phyloP scores from a whole-genome alignment of 1,140 invertebrate genomes.

The Scylla paramamosain region DNA sequence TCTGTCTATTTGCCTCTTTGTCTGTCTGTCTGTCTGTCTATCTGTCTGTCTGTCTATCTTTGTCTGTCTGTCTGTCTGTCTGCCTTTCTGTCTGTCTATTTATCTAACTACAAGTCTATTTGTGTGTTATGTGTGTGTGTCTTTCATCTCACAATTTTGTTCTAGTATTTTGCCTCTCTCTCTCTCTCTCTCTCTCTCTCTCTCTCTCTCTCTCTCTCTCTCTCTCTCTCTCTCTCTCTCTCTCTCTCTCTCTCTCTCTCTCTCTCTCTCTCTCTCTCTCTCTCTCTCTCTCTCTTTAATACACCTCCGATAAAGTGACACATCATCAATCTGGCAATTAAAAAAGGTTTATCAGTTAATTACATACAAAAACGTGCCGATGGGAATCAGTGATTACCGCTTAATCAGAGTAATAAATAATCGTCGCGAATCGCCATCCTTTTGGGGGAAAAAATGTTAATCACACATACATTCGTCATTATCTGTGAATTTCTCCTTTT shows the following conservation, averaged over 20 bases:
- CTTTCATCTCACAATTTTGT: neutral
- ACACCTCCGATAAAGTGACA: neutral
- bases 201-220: neutral
- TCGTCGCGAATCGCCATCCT: too few relatives aligned
- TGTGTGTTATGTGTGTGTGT: constrained; percentile 5
- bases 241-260: constrained; percentile 29
- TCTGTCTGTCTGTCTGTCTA: neutral
- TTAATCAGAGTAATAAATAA: too few relatives aligned
- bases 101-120: neutral
- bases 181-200: neutral
- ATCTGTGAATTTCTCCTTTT: too few relatives aligned
- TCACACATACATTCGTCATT: too few relatives aligned
- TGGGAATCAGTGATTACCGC: too few relatives aligned
- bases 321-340: neutral
- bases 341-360: too few relatives aligned
- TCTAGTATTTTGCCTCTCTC: neutral
- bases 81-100: neutral
- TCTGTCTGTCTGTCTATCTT: neutral
- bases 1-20: neutral
- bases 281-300: neutral
- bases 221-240: constrained; percentile 14
- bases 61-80: neutral
- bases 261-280: constrained; percentile 29
- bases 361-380: too few relatives aligned
- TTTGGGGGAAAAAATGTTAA: too few relatives aligned